Percentiles rank a stretch among this genome's conserved stretches.
phyloP scores from a whole-genome alignment of 2,888 invertebrate genomes.

The Tetranychus piercei region DNA sequence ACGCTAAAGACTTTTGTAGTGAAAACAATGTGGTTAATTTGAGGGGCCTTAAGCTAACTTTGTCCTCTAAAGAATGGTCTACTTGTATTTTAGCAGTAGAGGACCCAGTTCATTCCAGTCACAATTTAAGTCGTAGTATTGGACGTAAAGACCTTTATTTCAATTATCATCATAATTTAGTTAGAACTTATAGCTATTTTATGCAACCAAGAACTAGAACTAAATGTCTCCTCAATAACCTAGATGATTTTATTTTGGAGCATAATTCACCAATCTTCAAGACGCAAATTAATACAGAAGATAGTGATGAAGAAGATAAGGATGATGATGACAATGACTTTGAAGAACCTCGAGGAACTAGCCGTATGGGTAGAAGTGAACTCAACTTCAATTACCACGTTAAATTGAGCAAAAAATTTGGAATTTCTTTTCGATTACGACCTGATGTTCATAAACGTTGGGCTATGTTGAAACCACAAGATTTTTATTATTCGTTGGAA shows the following conservation, averaged over 20 bases:
- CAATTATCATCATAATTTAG: slow-evolving; percentile 36
- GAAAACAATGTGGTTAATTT: slow-evolving; percentile 24
- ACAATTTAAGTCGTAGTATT: slow-evolving; percentile 36
- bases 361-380: not conserved
- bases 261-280: not conserved
- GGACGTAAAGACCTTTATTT: slow-evolving; percentile 35
- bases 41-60: slow-evolving; percentile 23
- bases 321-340: not conserved
- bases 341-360: not conserved
- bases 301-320: not conserved
- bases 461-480: not conserved
- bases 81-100: slow-evolving; percentile 33
- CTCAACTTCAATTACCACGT: not conserved
- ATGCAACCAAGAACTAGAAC: slow-evolving; percentile 31
- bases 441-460: not conserved
- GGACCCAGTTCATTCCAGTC: slow-evolving; percentile 37
- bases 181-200: slow-evolving; percentile 37
- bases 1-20: slow-evolving; percentile 27
- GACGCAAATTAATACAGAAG: not conserved
- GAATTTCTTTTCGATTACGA: not conserved
- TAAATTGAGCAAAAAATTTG: not conserved
- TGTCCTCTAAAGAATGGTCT: slow-evolving; percentile 31
- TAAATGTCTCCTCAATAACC: not conserved
- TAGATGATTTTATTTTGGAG: not conserved
- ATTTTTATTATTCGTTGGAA: slow-evolving; percentile 5